Evolutionary conservation across 2,888 invertebrate species (phyloP).

Genomic region (Chymomyza fuscimana): DNA sequence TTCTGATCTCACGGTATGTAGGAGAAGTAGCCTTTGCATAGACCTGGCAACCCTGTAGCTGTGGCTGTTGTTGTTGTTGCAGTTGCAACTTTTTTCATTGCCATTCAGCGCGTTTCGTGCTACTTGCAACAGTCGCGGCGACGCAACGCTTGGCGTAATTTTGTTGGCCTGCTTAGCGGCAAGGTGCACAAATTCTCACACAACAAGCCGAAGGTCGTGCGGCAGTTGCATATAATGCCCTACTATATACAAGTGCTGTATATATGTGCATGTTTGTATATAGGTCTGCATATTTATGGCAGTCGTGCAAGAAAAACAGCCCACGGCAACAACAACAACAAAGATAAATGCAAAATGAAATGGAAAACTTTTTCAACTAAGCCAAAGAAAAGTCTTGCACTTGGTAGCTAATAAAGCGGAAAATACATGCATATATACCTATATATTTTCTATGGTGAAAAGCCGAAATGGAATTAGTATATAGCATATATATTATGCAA

Average conservation of each 20-base stretch:
- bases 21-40: background rate
- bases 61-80: background rate
- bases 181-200: constrained; percentile 71
- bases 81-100: background rate
- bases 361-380: constrained; percentile 29
- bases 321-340: constrained; percentile 11
- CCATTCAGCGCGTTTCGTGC: constrained; percentile 2
- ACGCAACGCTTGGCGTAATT: constrained; percentile 29
- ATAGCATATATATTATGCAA: background rate
- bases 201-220: constrained; percentile 13
- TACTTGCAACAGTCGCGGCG: constrained; percentile 1
- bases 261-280: background rate
- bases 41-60: background rate
- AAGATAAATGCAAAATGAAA: constrained; percentile 1
- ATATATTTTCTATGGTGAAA: background rate
- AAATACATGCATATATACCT: constrained; percentile 21
- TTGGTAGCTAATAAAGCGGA: constrained; percentile 44
- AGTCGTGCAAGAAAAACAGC: constrained; percentile 28
- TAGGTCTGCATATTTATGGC: constrained; percentile 22
- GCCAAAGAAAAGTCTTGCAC: constrained; percentile 38
- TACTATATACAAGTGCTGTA: background rate
- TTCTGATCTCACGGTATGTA: too few species aligned
- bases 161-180: constrained; percentile 38
- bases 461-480: constrained; percentile 4
- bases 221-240: constrained; percentile 22